A percentile compares a stretch with the other conserved stretches of the same genome.
phyloP scores from a whole-genome alignment of 2,113 vertebrate genomes.

The Syngnathus typhle region DNA sequence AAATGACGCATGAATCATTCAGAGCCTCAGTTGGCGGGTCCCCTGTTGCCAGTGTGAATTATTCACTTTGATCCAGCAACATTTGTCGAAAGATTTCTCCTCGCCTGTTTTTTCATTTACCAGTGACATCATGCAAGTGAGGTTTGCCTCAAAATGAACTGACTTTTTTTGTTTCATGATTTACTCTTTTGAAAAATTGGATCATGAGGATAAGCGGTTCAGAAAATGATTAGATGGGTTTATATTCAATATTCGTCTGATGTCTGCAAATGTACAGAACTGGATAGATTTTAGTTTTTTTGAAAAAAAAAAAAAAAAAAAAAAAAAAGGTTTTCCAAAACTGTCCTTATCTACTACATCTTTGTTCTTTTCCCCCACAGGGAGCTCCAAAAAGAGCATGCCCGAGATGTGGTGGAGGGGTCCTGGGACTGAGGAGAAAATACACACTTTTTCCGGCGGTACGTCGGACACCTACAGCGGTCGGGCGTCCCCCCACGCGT shows the following conservation, averaged over 20 bases:
- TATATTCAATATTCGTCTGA: neutral
- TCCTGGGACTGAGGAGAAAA: slow-evolving; percentile 61
- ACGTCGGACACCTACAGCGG: slow-evolving; percentile 74
- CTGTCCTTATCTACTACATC: neutral
- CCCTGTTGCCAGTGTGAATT: slow-evolving; percentile 55
- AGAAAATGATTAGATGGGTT: neutral
- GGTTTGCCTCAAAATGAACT: slow-evolving; percentile 17
- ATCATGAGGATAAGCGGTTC: too few relatives aligned
- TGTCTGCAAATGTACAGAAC: neutral
- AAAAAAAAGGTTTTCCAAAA: too few relatives aligned
- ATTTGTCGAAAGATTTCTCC: slow-evolving; percentile 33
- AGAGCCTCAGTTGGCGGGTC: slow-evolving; percentile 37
- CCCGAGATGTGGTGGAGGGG: slow-evolving; percentile 73
- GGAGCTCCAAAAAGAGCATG: slow-evolving; percentile 69
- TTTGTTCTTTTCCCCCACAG: slow-evolving; percentile 38
- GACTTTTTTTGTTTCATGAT: slow-evolving; percentile 11
- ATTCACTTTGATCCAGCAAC: slow-evolving; percentile 70
- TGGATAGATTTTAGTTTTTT: neutral
- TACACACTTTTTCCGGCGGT: slow-evolving; percentile 78
- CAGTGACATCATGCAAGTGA: slow-evolving; percentile 14
- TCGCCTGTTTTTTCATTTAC: slow-evolving; percentile 20
- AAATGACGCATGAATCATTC: slow-evolving; percentile 69
- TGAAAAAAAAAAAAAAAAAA: neutral
- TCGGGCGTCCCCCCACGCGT: slow-evolving; percentile 55
- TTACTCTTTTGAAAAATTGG: neutral